Evolutionary conservation across 2,888 invertebrate genomes (phyloP).

Genomic region (Odontocolon sp.): DNA sequence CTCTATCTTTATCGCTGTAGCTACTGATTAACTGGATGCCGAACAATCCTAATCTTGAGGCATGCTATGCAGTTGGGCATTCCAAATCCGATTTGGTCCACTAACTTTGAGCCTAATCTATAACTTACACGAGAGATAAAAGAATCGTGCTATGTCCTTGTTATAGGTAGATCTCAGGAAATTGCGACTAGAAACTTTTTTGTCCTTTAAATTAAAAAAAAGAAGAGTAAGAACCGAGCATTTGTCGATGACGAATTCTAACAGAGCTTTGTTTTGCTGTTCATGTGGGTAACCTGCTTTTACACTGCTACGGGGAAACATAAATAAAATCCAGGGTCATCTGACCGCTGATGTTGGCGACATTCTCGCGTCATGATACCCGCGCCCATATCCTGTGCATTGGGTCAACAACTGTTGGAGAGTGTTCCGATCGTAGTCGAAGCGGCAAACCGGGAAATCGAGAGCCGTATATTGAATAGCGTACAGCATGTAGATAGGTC

Average conservation of each 20-base stretch:
- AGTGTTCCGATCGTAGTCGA: slow-evolving; percentile 23
- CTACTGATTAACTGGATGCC: slow-evolving; percentile 45
- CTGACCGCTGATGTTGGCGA: slow-evolving; percentile 66
- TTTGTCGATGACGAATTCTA: slow-evolving; percentile 44
- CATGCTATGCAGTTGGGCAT: not conserved
- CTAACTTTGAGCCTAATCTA: not conserved
- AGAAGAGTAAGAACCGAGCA: slow-evolving; percentile 9
- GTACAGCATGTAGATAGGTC: not conserved
- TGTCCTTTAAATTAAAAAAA: too few relatives aligned
- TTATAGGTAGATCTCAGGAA: too few relatives aligned
- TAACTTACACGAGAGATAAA: slow-evolving; percentile 16
- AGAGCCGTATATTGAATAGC: not conserved
- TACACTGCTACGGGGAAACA: slow-evolving; percentile 72
- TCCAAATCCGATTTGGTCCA: not conserved
- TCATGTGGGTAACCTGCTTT: slow-evolving; percentile 70
- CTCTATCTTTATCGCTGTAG: too few relatives aligned
- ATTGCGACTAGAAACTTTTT: too few relatives aligned
- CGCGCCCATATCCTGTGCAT: slow-evolving; percentile 64
- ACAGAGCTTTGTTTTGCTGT: slow-evolving; percentile 56
- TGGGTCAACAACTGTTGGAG: slow-evolving; percentile 11
- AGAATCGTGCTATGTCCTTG: too few relatives aligned
- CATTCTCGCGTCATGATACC: slow-evolving; percentile 56
- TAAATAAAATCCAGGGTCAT: slow-evolving; percentile 75
- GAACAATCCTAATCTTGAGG: slow-evolving; percentile 17
- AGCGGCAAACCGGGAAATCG: slow-evolving; percentile 33